Conservation (phyloP, 2,113 vertebrate genomes). For the Perca schrenkii region DNA sequence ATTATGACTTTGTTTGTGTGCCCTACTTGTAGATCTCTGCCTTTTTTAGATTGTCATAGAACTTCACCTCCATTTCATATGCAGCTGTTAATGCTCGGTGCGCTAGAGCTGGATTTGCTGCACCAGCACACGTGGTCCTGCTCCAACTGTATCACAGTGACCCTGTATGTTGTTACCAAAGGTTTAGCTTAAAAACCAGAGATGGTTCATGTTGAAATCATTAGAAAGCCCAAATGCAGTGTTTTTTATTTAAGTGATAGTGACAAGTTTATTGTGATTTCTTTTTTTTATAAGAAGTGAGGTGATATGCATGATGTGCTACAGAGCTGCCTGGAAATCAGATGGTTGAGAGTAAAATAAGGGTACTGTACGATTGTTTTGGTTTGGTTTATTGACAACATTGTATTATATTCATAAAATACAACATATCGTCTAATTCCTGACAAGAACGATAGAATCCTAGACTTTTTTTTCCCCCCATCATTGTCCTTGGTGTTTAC, state of each 20-base stretch:
- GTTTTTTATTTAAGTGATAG: not conserved
- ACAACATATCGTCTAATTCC: not conserved
- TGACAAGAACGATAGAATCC: not conserved
- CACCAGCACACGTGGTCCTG: slow-evolving; percentile 29
- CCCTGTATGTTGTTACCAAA: not conserved
- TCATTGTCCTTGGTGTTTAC: not conserved
- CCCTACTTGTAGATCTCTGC: not conserved
- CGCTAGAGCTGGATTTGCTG: slow-evolving; percentile 15
- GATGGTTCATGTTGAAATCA: not conserved
- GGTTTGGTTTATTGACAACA: not conserved
- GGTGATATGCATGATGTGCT: not conserved
- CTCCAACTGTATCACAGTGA: slow-evolving; percentile 3
- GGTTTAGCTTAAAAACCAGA: not conserved
- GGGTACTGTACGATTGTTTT: too few species aligned
- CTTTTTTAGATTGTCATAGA: slow-evolving; percentile 22
- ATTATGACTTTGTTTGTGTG: not conserved
- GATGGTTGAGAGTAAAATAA: not conserved
- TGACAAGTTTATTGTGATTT: not conserved
- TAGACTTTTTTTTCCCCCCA: not conserved
- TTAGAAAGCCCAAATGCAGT: not conserved
- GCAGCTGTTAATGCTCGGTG: slow-evolving; percentile 69
- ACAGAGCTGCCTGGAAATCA: not conserved
- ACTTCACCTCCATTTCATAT: slow-evolving; percentile 52
- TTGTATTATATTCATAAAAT: not conserved
- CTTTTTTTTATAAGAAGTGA: not conserved